These are phyloP conservation scores for Mamestra configurata DNA, from an alignment of 1,140 invertebrate species.

Conservation along the genomic window DNA sequence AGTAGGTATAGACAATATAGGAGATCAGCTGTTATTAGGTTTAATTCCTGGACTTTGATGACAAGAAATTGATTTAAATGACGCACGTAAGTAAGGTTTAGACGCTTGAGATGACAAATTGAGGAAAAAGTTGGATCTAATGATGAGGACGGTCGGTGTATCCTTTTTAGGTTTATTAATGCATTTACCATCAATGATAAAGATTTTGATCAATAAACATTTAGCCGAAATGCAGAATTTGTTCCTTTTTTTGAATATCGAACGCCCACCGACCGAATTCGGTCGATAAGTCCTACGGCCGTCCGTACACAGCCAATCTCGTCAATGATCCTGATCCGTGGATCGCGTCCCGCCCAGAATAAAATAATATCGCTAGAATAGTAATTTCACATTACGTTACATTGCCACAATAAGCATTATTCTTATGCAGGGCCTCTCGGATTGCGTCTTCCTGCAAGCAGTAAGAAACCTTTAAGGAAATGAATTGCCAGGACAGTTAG, in stretches of 20 bases:
- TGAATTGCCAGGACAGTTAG: constrained; percentile 27
- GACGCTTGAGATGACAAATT: constrained; percentile 31
- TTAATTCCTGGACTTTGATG: neutral
- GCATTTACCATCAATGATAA: neutral
- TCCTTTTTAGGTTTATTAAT: neutral
- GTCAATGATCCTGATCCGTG: too few relatives aligned
- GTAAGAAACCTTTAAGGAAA: constrained; percentile 17
- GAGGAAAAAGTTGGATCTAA: constrained; percentile 3
- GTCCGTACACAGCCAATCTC: too few relatives aligned
- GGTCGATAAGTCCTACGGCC: too few relatives aligned
- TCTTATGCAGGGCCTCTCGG: neutral
- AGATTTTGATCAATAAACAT: too few relatives aligned
- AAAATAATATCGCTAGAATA: too few relatives aligned
- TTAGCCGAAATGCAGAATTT: too few relatives aligned
- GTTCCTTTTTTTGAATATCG: too few relatives aligned
- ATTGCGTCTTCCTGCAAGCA: constrained; percentile 7
- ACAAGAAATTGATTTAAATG: neutral
- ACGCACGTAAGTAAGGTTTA: neutral
- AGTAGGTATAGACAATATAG: neutral
- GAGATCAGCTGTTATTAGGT: neutral
- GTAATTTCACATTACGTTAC: neutral
- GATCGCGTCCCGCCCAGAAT: too few relatives aligned
- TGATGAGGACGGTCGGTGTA: neutral
- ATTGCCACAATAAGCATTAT: neutral
- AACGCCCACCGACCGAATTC: too few relatives aligned